phyloP scores from a whole-genome alignment of 92 coral and sea anemone genomes.

The Umimayanthus kanabou region DNA sequence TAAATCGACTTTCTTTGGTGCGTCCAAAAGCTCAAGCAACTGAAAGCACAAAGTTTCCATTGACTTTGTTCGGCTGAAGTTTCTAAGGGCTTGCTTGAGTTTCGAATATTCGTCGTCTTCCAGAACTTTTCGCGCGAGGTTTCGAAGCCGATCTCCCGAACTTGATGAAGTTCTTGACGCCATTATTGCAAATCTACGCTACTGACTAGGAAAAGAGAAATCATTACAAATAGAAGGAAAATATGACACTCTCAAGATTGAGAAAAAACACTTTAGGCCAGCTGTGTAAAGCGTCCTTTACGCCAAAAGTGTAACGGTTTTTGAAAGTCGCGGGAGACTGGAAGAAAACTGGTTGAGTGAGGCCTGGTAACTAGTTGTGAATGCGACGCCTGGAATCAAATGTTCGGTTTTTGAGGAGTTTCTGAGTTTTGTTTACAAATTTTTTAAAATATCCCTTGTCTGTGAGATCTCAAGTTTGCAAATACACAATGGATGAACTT shows the following conservation, averaged over 20 bases:
- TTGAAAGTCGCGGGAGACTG: slow-evolving; percentile 9
- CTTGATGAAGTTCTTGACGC: not conserved
- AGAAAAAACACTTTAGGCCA: not conserved
- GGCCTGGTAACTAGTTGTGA: not conserved
- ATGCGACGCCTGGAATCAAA: not conserved
- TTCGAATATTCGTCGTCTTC: slow-evolving; percentile 46
- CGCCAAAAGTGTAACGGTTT: not conserved
- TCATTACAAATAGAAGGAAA: not conserved
- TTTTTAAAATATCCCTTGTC: too few species aligned
- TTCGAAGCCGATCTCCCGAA: slow-evolving; percentile 34
- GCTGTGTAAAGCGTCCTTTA: not conserved
- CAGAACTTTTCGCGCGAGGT: slow-evolving; percentile 49
- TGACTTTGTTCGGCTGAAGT: slow-evolving; percentile 53
- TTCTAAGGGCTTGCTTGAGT: slow-evolving; percentile 52
- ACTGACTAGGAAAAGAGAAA: not conserved
- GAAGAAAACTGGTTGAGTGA: not conserved
- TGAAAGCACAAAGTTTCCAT: slow-evolving; percentile 53
- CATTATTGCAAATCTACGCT: not conserved
- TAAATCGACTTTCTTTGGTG: slow-evolving; percentile 52
- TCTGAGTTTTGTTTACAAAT: too few species aligned
- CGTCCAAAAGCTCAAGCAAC: slow-evolving; percentile 47
- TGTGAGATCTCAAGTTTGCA: too few species aligned
- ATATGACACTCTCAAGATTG: not conserved
- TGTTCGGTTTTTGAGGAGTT: too few species aligned
- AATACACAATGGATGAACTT: slow-evolving; percentile 24